These are phyloP conservation scores for Apodemia arnacis DNA, from an alignment of 2,888 invertebrate species.

Conservation along the genomic window DNA sequence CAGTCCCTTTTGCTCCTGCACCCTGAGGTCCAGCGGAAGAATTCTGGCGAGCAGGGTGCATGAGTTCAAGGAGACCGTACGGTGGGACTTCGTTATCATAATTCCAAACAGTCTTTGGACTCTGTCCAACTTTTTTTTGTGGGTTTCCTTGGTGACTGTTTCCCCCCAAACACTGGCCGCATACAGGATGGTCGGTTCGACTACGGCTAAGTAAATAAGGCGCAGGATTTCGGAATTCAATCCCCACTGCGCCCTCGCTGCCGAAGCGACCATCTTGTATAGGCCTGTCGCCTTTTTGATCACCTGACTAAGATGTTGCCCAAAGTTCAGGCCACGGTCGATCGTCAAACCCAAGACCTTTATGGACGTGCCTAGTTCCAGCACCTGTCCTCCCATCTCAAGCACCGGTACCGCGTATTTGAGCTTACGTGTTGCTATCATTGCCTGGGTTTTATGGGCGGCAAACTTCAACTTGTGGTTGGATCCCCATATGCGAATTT, in stretches of 20 bases:
- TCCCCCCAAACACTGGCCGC: no score
- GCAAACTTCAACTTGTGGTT: slow-evolving; percentile 62
- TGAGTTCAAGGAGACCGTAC: no score
- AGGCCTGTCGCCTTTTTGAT: slow-evolving; percentile 33
- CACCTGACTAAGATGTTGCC: slow-evolving; percentile 9
- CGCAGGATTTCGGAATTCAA: slow-evolving; percentile 5
- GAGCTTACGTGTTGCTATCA: slow-evolving; percentile 48
- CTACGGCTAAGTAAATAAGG: no score
- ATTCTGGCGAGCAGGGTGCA: no score
- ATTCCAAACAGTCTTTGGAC: no score
- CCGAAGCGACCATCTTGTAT: slow-evolving; percentile 32
- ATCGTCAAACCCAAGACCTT: slow-evolving; percentile 45
- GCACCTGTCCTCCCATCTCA: slow-evolving; percentile 3
- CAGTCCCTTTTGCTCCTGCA: no score
- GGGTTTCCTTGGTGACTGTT: no score
- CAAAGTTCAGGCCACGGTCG: slow-evolving; percentile 38
- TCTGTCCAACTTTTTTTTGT: no score
- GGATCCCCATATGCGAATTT: slow-evolving; percentile 47
- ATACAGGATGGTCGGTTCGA: no score
- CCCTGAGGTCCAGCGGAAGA: no score
- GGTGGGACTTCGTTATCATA: no score
- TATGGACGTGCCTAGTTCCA: not conserved
- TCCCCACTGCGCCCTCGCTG: slow-evolving; percentile 43
- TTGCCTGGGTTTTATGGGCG: slow-evolving; percentile 51
- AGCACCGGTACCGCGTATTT: slow-evolving; percentile 47